Base-by-base conservation (phyloP, 2,113 vertebrate species). In the Pseudorhombus dupliciocellatus region DNA sequence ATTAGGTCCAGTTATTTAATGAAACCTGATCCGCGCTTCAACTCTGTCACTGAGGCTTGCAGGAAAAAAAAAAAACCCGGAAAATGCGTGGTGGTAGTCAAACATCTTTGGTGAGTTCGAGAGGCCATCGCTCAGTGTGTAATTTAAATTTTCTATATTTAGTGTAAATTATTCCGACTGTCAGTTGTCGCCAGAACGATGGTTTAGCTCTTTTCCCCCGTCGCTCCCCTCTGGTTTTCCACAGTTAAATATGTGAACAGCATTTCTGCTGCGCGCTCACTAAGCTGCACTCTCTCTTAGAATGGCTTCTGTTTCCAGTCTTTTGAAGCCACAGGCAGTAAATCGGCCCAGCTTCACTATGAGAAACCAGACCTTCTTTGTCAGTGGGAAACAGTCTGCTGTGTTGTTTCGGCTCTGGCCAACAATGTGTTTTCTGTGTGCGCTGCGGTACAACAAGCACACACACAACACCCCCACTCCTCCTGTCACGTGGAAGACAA, bases 331-430 rank as follows among this genome's bases (percentile, higher is more conserved):
- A 85, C 86, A 75, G 89, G 81, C 90, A 88, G 80, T 89, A 88
- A 90, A 89, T 87, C 70, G 71, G 67, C 58, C 76, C 66, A 26
- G 77, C 79, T 87, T 86, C 89, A 84, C 84, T 66, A 87, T 77
- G 87, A 90, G 88, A 92, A 91, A 88, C 76, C 77, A 90, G 87
- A 88, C 88, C 87, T 71, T 75, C 84, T 93, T 92, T 92, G 91
- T 93, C 87, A 84, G 84, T 78, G 77, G 79, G 81, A 92, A 88
- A 93, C 90, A 92, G 89, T 91, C 81, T 84, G 79, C 84, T 75
- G 71, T 73, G 79, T 88, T 91, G 87, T 90, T 88, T 78, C 46
- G 61, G 75, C 56, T 79, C 87, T 58, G 89, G 84, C 81, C 84
- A 84, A 88, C 91, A 87, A 90, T 76, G 56, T 52, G 9, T 73